Evolutionary conservation across 2,797 vertebrate species (phyloP), one percentile per base, ranked within the genome.

Genomic region (Malacoraja senta): DNA sequence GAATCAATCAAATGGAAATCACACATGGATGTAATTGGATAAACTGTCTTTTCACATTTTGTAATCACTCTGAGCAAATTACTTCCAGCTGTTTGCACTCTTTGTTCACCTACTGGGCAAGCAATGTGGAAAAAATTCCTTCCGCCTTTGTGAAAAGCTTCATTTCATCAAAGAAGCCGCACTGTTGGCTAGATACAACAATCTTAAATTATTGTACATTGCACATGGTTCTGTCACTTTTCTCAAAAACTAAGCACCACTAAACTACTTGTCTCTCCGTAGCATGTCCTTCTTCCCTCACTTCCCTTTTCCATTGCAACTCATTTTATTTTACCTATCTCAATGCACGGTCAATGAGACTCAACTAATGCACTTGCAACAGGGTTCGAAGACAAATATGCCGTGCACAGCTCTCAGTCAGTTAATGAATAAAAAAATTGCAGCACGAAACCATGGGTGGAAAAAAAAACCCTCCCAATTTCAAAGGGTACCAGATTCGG

Each of bases 11-110:
- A 91, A 91, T 35, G 12, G 68, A 71, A 72, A 72, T 91, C 35
- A 44, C 68, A 91, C 32, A 91, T 71, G 90, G 32, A 74, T 53
- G 71, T 91, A 91, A 91, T 91, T 91, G 90, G 65, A 72, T 53
- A 91, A 91, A 91, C 68, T 74, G 71, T 91, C 90, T 72, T 38
- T 74, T 91, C 72, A 91, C 68, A 72, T 91, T 91, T 91, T 53
- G 71, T 91, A 91, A 91, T 21, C 71, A 53, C 21, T 91, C 68
- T 44, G 90, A 35, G 90, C 35, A 91, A 65, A 91, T 91, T 91
- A 91, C 35, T 91, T 91, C 90, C 90, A 91, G 21, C 35, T 24
- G 53, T 72, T 91, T 91, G 90, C 44, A 24, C 21, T 53, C 74
- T 74, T 91, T 72, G 90, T 91, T 91, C 26, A 10, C 68, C 38